Percentiles rank a stretch among this genome's conserved stretches.
Conservation (phyloP, 2,888 invertebrate species). For the Tetramorium bicarinatum region DNA sequence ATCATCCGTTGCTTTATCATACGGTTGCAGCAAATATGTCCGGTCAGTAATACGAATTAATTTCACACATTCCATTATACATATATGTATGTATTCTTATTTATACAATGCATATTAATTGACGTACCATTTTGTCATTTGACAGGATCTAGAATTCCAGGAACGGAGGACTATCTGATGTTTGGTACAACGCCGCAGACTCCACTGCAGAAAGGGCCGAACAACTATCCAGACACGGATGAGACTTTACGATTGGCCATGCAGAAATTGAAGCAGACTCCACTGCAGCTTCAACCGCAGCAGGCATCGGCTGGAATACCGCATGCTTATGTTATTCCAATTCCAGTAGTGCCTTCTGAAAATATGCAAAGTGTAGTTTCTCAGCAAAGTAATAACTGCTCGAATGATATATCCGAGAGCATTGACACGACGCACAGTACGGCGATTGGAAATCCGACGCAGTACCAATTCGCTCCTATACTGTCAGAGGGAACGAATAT, state of each 20-base stretch:
- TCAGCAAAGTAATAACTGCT: conserved; percentile 70
- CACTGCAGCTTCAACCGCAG: conserved; percentile 74
- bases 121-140: conserved; percentile 27
- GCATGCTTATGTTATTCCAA: conserved; percentile 85
- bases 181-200: conserved; percentile 84
- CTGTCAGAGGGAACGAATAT: conserved; percentile 77
- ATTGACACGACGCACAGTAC: conserved; percentile 66
- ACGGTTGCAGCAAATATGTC: conserved; percentile 81
- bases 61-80: background rate
- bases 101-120: conserved; percentile 30
- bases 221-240: conserved; percentile 83
- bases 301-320: conserved; percentile 78
- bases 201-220: conserved; percentile 82
- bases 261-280: conserved; percentile 83
- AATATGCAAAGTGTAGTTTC: conserved; percentile 79
- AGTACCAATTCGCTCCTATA: conserved; percentile 81
- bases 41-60: conserved; percentile 73
- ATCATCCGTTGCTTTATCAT: conserved; percentile 84
- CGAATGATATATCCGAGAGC: conserved; percentile 64
- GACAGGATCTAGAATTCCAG: conserved; percentile 81
- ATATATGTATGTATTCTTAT: background rate
- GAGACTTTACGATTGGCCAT: conserved; percentile 84
- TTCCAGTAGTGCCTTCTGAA: conserved; percentile 85
- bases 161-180: conserved; percentile 84
- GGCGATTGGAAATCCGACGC: conserved; percentile 74